Percentiles rank a stretch among this genome's conserved stretches.
Conservation (phyloP, 2,888 invertebrate genomes). For the Torymus tubicola region DNA sequence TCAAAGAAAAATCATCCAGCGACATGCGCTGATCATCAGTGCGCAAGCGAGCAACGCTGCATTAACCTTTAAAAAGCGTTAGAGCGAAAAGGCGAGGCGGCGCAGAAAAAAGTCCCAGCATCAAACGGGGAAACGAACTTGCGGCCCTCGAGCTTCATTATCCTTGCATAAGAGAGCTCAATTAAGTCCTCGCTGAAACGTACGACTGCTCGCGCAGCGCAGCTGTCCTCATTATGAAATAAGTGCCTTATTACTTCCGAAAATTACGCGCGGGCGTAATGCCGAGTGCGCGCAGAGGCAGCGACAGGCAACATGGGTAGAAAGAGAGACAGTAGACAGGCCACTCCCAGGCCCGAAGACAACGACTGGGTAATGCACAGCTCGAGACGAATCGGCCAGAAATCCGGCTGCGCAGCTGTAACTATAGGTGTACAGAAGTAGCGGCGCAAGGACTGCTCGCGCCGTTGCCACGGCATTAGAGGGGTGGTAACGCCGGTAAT, state of each 20-base stretch:
- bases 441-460: neutral
- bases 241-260: slow-evolving; percentile 40
- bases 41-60: too few relatives aligned
- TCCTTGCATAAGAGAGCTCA: slow-evolving; percentile 43
- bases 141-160: slow-evolving; percentile 32
- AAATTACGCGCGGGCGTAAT: slow-evolving; percentile 24
- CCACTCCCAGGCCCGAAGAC: too few relatives aligned
- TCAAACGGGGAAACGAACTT: slow-evolving; percentile 2
- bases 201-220: slow-evolving; percentile 4
- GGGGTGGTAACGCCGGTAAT: slow-evolving; percentile 41
- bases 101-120: neutral
- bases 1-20: too few relatives aligned
- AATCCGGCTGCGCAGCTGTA: slow-evolving; percentile 19
- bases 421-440: slow-evolving; percentile 1
- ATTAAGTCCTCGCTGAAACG: slow-evolving; percentile 37
- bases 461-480: slow-evolving; percentile 39
- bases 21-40: too few relatives aligned
- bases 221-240: slow-evolving; percentile 39
- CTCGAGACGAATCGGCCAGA: slow-evolving; percentile 17
- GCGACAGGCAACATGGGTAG: too few relatives aligned
- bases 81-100: too few relatives aligned
- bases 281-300: too few relatives aligned
- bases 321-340: too few relatives aligned
- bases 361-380: too few relatives aligned
- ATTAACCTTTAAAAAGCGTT: too few relatives aligned